phyloP scores from a whole-genome alignment of 2,113 vertebrate genomes.

The Hyaena hyaena region DNA sequence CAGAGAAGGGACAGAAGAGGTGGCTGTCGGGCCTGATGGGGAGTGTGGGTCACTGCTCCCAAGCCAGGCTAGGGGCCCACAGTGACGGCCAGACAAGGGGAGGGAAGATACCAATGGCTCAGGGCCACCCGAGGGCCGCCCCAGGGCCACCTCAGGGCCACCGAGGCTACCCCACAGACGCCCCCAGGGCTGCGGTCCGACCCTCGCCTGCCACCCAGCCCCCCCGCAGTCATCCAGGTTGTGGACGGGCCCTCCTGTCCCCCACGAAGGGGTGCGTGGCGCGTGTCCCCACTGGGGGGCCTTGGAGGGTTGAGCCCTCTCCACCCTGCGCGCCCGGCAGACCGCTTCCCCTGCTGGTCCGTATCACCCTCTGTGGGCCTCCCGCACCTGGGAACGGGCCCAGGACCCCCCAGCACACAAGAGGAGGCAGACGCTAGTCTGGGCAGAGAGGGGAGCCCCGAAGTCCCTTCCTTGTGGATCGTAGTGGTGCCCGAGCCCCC shows the following conservation, averaged over 20 bases:
- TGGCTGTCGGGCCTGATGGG: not conserved
- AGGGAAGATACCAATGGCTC: not conserved
- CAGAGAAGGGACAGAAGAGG: too few species aligned
- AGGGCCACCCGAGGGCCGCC: not conserved
- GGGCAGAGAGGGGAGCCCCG: not conserved
- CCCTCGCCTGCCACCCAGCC: not conserved
- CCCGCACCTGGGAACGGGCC: not conserved
- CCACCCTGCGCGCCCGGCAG: accelerated
- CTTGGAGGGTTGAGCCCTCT: not conserved
- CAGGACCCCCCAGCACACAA: not conserved
- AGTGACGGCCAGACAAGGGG: not conserved
- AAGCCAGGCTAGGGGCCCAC: not conserved
- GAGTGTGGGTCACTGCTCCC: not conserved
- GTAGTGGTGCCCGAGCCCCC: not conserved
- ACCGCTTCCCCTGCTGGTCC: accelerated
- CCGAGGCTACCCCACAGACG: too few species aligned
- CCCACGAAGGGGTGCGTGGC: too few species aligned
- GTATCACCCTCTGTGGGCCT: accelerated
- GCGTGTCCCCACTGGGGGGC: not conserved
- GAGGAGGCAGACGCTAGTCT: not conserved
- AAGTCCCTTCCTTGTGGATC: not conserved
- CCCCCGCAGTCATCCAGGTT: accelerated
- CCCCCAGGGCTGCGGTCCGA: not conserved
- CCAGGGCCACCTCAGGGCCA: too few species aligned
- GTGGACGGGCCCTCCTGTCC: accelerated